Evolutionary conservation across 2,888 invertebrate genomes (phyloP).

Genomic region (Saturnia pavonia): DNA sequence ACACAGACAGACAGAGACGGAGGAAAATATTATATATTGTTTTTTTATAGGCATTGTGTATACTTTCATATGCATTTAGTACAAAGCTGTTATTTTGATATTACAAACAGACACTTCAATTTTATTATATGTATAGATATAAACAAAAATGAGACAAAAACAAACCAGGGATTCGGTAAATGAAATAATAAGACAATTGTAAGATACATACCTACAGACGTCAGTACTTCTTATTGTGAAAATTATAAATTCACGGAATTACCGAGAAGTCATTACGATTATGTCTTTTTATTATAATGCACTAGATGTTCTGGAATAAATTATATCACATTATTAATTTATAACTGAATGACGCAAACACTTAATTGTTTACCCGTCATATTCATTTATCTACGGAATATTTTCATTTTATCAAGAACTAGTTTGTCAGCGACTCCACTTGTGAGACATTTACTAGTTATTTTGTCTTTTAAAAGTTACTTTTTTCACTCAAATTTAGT

Average conservation of each 20-base stretch:
- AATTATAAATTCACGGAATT: neutral
- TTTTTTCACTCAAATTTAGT: neutral
- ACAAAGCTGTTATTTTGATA: too few relatives aligned
- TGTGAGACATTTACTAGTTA: neutral
- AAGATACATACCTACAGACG: neutral
- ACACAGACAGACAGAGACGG: too few relatives aligned
- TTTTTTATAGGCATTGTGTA: too few relatives aligned
- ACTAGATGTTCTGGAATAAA: neutral
- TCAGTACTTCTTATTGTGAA: neutral
- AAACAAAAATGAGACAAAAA: too few relatives aligned
- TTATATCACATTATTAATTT: neutral
- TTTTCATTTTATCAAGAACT: neutral
- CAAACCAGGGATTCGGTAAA: neutral
- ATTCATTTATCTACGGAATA: conserved; percentile 5
- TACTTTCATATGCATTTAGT: too few relatives aligned
- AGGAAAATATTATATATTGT: too few relatives aligned
- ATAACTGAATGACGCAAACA: conserved; percentile 6
- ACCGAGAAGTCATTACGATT: conserved; percentile 5
- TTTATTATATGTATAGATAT: too few relatives aligned
- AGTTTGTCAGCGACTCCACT: neutral
- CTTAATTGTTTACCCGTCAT: neutral
- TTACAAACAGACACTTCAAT: too few relatives aligned
- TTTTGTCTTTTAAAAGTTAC: neutral
- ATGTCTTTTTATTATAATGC: neutral
- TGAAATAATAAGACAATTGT: neutral